Base-by-base conservation (phyloP, 2,113 vertebrate species). In the Melanerpes formicivorus region DNA sequence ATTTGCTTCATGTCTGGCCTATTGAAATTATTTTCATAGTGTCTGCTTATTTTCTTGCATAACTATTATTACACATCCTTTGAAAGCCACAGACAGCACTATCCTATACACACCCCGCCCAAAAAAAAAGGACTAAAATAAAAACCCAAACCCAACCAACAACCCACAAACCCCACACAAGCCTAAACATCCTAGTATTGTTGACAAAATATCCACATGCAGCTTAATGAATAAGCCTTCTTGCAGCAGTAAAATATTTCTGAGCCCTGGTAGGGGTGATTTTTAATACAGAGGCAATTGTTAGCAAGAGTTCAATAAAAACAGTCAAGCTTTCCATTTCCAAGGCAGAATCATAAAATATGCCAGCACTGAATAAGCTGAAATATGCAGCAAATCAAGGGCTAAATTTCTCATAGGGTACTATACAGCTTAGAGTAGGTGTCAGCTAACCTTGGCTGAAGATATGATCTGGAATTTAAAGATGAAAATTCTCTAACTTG, bases 231-330 rank as follows among this genome's bases (percentile, higher is more conserved):
- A 64, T 67, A 90, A 64, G 37, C 5, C 73, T 88, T 90, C 70
- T 79, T 88, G 21, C 37, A 70, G 70, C 27, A 76, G 18, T 84
- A 73, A 92, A 89, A 64, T 73, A 92, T 70, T 79, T 84, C 58
- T 2, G 1, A 82, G 42, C 9, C 4, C 8, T 93, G 74, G 21
- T 23, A 84, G 70, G 44, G 25, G 50, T 70, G 7, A 81, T 91
- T 90, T 94, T 88, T 84, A 93, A 81, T 76, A 81, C 19, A 46
- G 25, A 81, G 26, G 4, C 59, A 87, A 48, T 76, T 92, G 40
- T 81, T 94, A 79, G 16, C 59, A 59, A 79, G 29, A 87, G 59
- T 69, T 93, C 74, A 73, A 84, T 89, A 88, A 92, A 44, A 94
- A 92, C 50, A 94, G 66, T 32, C 83, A 66, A 78, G 62, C 15